A percentile compares a stretch with the other conserved stretches of the same genome.
Conservation (phyloP, 1,140 invertebrate species). For the Heliconius hermathena region DNA sequence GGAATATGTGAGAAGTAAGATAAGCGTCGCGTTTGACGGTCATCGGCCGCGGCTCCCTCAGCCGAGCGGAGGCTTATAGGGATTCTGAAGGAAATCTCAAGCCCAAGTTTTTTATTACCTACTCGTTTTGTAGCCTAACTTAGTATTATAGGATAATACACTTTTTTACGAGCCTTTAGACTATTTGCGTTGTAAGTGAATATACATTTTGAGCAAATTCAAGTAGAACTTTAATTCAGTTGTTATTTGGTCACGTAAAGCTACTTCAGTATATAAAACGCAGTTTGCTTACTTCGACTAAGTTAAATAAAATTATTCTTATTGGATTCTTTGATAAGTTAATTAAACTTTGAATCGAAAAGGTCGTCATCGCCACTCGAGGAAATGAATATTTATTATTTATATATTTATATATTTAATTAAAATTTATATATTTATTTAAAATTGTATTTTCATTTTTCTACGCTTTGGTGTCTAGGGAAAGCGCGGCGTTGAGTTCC, state of each 20-base stretch:
- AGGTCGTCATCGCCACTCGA: no score
- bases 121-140: background rate
- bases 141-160: background rate
- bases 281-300: background rate
- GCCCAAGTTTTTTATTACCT: background rate
- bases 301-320: no score
- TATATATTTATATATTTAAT: no score
- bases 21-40: background rate
- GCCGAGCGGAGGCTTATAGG: background rate
- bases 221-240: background rate
- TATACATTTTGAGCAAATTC: background rate
- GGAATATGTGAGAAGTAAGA: conserved; percentile 2
- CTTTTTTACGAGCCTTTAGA: no score
- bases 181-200: background rate
- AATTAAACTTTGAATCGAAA: no score
- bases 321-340: no score
- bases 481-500: no score
- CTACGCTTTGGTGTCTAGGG: no score
- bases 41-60: background rate
- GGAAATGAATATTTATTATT: no score
- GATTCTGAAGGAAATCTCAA: background rate
- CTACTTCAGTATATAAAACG: background rate
- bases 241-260: background rate
- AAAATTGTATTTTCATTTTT: no score
- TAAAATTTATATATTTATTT: no score